Evolutionary conservation across 2,797 vertebrate species (phyloP).

Genomic region (Neoniphon sammara): DNA sequence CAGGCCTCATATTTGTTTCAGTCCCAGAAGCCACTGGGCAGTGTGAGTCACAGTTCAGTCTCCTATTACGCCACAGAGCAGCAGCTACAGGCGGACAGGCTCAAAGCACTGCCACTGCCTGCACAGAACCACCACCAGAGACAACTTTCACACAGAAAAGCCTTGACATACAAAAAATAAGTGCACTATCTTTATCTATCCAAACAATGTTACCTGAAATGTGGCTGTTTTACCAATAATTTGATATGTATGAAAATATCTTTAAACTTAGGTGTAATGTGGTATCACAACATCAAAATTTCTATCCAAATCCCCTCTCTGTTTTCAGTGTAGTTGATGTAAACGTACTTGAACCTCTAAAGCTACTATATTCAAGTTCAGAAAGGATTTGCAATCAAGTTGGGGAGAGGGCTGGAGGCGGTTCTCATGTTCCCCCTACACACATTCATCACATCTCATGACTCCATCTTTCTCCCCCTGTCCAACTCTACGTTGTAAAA

Average conservation of each 20-base stretch:
- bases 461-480: no score
- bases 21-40: conserved; percentile 33
- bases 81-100: conserved; percentile 1
- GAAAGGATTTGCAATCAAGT: no score
- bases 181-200: conserved; percentile 15
- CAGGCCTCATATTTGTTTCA: conserved; percentile 29
- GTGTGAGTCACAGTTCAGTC: conserved; percentile 4
- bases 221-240: background rate
- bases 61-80: background rate
- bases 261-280: background rate
- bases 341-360: no score
- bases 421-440: no score
- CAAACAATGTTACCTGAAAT: background rate
- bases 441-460: no score
- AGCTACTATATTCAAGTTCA: no score
- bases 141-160: background rate
- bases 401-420: no score
- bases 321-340: no score
- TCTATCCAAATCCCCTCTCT: no score
- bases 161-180: background rate
- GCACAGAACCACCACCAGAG: no score
- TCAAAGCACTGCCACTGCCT: background rate
- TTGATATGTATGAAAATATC: background rate
- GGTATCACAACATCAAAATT: no score
- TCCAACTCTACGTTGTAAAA: no score